Conservation (phyloP, 2,113 vertebrate species). For the Pleuronectes platessa region DNA sequence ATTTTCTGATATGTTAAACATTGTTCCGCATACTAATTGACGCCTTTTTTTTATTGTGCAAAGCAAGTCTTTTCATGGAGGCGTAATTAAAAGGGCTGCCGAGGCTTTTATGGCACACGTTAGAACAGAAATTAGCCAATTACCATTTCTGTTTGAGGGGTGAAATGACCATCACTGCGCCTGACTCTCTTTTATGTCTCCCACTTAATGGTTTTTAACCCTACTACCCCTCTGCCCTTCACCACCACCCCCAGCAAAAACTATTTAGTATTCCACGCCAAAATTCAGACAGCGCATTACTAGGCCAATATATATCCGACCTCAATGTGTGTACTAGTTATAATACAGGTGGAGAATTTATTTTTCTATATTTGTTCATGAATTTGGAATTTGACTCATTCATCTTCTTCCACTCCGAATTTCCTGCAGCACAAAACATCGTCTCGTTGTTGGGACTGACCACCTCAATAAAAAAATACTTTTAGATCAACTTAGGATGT, state of each 20-base stretch:
- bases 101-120: slow-evolving; percentile 74
- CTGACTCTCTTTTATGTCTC: slow-evolving; percentile 61
- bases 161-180: slow-evolving; percentile 67
- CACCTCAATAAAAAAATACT: neutral
- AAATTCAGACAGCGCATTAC: slow-evolving; percentile 43
- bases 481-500: too few relatives aligned
- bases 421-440: neutral
- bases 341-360: neutral
- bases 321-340: slow-evolving; percentile 11
- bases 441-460: neutral
- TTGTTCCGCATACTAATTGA: slow-evolving; percentile 85
- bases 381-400: too few relatives aligned
- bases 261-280: slow-evolving; percentile 64
- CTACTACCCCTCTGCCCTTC: neutral
- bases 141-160: slow-evolving; percentile 72
- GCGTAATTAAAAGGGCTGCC: slow-evolving; percentile 76
- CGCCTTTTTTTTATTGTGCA: slow-evolving; percentile 77
- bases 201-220: slow-evolving; percentile 68
- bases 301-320: slow-evolving; percentile 40
- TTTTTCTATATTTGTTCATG: neutral
- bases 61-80: slow-evolving; percentile 74
- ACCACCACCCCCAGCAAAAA: slow-evolving; percentile 19
- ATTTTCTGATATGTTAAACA: slow-evolving; percentile 86
- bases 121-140: slow-evolving; percentile 78
- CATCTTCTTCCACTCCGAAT: neutral